These are phyloP conservation scores for Poeciliopsis occidentalis DNA, from an alignment of 2,113 vertebrate genomes.

Conservation along the genomic window DNA sequence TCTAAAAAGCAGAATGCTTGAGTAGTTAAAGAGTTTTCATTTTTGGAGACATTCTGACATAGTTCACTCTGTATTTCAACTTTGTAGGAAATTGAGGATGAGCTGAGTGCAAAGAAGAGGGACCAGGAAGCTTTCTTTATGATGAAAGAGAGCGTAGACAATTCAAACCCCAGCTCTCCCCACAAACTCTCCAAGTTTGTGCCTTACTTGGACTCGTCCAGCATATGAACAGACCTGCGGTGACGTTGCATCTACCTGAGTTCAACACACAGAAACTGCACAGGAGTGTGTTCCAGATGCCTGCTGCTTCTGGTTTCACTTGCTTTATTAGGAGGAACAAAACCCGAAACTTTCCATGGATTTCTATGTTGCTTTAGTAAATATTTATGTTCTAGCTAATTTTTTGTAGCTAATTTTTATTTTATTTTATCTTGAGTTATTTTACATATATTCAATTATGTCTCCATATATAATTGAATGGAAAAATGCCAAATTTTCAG, in stretches of 20 bases:
- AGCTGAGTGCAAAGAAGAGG: constrained; percentile 87
- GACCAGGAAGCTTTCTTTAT: constrained; percentile 95
- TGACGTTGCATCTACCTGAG: background rate
- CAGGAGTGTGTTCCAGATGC: background rate
- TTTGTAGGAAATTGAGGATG: constrained; percentile 89
- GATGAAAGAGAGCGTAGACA: constrained; percentile 77
- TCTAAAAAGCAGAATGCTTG: background rate
- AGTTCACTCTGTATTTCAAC: background rate
- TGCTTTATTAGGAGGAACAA: constrained; percentile 15
- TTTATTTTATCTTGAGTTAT: background rate
- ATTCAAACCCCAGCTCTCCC: constrained; percentile 79
- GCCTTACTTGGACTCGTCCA: constrained; percentile 81
- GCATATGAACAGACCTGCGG: constrained; percentile 53
- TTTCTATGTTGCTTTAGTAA: constrained; percentile 38
- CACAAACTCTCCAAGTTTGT: constrained; percentile 88
- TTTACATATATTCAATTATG: too few species aligned
- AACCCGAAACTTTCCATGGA: constrained; percentile 10
- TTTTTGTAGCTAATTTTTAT: constrained; percentile 45
- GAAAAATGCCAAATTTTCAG: constrained; percentile 6
- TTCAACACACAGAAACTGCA: background rate
- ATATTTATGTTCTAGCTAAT: constrained; percentile 57
- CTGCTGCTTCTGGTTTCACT: constrained; percentile 35
- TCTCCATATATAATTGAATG: background rate
- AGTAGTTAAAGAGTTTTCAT: too few species aligned
- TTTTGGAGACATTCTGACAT: background rate